phyloP scores from a whole-genome alignment of 2,113 vertebrate genomes.

The Trogon surrucura region DNA sequence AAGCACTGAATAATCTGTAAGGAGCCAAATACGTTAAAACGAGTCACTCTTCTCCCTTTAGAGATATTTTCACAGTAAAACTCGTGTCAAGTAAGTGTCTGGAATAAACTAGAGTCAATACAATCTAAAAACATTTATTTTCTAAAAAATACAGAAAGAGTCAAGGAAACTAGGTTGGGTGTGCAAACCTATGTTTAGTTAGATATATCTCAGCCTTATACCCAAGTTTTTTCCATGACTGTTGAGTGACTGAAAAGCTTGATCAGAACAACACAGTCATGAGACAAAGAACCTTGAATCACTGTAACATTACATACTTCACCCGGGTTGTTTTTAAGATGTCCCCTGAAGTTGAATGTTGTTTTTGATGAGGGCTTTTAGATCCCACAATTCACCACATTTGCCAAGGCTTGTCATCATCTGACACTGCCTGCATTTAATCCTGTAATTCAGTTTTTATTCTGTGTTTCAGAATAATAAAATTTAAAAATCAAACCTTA shows the following conservation, averaged over 20 bases:
- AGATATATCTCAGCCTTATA: background rate
- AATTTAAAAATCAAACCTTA: background rate
- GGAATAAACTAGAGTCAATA: background rate
- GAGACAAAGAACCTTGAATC: background rate
- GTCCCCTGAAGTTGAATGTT: fast-evolving
- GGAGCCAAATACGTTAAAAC: background rate
- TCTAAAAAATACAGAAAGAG: background rate
- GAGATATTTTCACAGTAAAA: background rate
- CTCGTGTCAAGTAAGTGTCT: background rate
- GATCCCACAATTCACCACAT: background rate
- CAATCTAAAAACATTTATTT: background rate
- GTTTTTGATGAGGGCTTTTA: background rate
- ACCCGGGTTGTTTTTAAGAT: background rate
- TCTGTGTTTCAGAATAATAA: background rate
- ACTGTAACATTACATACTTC: background rate
- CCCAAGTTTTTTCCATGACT: background rate
- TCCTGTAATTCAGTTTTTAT: background rate
- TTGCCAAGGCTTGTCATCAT: background rate
- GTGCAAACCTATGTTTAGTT: background rate
- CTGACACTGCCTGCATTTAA: background rate
- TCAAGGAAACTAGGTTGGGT: background rate
- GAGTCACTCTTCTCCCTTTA: background rate
- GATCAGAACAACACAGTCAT: background rate
- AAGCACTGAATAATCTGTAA: background rate
- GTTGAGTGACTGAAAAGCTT: background rate